A percentile compares a stretch with the other conserved stretches of the same genome.
These are phyloP conservation scores for Toxotes chatareus DNA, from an alignment of 2,113 vertebrate species.

Conservation along the genomic window DNA sequence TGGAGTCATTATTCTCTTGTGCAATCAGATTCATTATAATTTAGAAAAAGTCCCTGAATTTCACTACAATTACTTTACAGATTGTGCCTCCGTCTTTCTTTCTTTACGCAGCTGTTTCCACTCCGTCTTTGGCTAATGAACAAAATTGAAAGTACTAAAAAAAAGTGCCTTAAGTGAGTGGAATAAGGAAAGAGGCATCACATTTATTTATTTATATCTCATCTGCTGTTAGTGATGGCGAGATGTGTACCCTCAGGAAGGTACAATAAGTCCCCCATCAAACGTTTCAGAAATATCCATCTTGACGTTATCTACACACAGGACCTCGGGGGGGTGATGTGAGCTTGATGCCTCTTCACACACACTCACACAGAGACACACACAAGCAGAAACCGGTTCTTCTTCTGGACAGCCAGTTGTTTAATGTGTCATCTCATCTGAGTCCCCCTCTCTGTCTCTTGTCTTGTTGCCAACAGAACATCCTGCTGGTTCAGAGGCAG, in stretches of 20 bases:
- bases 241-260: background rate
- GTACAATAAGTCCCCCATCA: background rate
- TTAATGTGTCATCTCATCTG: background rate
- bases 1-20: too few species aligned
- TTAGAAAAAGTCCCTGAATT: background rate
- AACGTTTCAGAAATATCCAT: constrained; percentile 4
- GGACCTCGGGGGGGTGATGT: background rate
- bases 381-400: background rate
- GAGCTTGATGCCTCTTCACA: background rate
- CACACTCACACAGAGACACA: background rate
- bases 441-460: background rate
- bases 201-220: constrained; percentile 8
- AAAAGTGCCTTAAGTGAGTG: background rate
- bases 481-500: constrained; percentile 95
- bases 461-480: constrained; percentile 84
- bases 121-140: background rate
- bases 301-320: background rate
- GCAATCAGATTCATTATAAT: background rate
- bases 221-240: background rate
- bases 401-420: background rate
- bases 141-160: background rate
- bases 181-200: background rate
- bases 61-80: background rate
- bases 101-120: constrained; percentile 14
- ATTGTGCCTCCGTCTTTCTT: background rate